These are phyloP conservation scores for Cettia cetti DNA, from an alignment of 2,113 vertebrate species.

Conservation along the genomic window DNA sequence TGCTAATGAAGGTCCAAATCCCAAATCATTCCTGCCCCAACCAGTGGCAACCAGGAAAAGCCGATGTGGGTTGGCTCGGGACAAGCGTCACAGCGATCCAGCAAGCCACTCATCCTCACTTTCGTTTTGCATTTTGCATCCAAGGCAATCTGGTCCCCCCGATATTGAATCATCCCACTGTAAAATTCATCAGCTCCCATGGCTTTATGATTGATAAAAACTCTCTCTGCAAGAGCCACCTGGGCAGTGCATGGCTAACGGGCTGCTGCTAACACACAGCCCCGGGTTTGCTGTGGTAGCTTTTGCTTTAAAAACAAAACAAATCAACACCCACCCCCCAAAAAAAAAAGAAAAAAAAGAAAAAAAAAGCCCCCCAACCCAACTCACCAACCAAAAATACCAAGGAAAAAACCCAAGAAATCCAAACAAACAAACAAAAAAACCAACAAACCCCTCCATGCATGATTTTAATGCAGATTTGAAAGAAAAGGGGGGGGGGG, in stretches of 20 bases:
- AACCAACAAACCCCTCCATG: too few relatives aligned
- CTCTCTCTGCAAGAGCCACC: not conserved
- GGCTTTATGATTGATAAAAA: not conserved
- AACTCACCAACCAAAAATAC: too few relatives aligned
- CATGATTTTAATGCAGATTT: not conserved
- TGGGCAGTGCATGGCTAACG: not conserved
- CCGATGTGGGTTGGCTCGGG: not conserved
- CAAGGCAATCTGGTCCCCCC: not conserved
- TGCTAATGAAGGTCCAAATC: not conserved
- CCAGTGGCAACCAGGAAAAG: not conserved
- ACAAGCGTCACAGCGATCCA: not conserved
- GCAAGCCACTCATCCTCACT: not conserved
- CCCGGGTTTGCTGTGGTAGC: not conserved
- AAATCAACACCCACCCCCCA: too few relatives aligned
- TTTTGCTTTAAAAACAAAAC: not conserved
- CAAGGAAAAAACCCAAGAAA: too few relatives aligned
- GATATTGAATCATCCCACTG: not conserved
- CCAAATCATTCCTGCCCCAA: not conserved
- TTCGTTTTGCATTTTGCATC: not conserved
- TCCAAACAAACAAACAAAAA: too few relatives aligned
- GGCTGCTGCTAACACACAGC: not conserved
- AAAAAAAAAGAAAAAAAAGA: too few relatives aligned
- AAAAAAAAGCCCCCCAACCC: too few relatives aligned
- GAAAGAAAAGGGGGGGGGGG: not conserved
- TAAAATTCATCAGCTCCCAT: not conserved